Evolutionary conservation across 1,140 invertebrate genomes (phyloP), one percentile per base, ranked within the genome.

Genomic region (Monomorium pharaonis): DNA sequence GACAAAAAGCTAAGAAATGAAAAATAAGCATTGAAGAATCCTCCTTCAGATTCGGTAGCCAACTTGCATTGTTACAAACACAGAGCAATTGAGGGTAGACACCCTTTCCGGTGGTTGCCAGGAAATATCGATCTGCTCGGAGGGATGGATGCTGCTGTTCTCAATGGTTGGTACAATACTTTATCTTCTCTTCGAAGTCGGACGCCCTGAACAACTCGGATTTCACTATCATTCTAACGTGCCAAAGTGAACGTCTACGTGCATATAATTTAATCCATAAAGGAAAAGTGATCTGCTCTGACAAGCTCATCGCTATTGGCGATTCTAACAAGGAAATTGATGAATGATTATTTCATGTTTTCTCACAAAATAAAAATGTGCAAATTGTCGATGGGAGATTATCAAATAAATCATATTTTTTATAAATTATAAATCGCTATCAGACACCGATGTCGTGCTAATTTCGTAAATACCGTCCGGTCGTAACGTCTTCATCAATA

Each of bases 41-140:
- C 14, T 58, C 24, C n/a, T 5, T 33, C 24, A 24, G n/a, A 65
- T n/a, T 51, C 30, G 37, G 87, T 60, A 88, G 85, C 67, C 85
- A 91, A 90, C 89, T 90, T 89, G 91, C 89, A 92, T 93, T 93
- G 92, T 93, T 92, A 92, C 91, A 93, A 93, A 93, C 91, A 92
- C 81, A 90, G 87, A 75, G 78, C 54, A 60, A 90, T 75, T 24
- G 33, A 87, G 85, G 88, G 74, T 88, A 89, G 91, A 74, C 70
- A 91, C 92, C 92, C 91, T 93, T 91, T 92, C 89, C 69, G 63
- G 89, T 91, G 92, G 92, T 93, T 93, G 92, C 92, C 92, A 93
- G 92, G 92, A 93, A 93, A 92, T 93, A 93, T 93, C 92, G 92
- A 93, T 93, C 92, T 91, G 91, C 67, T 75, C 58, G 33, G 76